Conservation (phyloP, 2,888 invertebrate species). For the Thymelicus lineola region DNA sequence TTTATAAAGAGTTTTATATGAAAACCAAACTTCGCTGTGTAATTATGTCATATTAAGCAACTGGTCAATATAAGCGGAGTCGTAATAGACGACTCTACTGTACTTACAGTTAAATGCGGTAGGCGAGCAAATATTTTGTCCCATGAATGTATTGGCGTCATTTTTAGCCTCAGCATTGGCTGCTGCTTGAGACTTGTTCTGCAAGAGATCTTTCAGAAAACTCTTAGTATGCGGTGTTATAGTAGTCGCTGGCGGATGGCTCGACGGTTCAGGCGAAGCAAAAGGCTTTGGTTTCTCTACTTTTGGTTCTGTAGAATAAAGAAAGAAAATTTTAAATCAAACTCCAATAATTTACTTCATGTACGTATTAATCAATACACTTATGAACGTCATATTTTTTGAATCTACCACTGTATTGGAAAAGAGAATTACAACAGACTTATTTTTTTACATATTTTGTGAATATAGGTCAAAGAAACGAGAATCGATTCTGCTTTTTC, state of each 20-base stretch:
- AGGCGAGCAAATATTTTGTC: conserved; percentile 75
- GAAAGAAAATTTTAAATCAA: not conserved
- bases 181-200: conserved; percentile 56
- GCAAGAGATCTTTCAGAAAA: conserved; percentile 64
- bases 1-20: no score
- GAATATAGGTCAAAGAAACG: no score
- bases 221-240: conserved; percentile 55
- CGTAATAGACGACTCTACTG: no score
- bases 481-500: no score
- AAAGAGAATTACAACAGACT: no score
- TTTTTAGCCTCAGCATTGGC: conserved; percentile 50
- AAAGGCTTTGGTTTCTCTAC: conserved; percentile 48
- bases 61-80: no score
- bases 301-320: conserved; percentile 54
- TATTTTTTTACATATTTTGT: no score
- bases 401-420: no score
- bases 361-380: no score
- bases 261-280: conserved; percentile 29
- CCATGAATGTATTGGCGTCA: conserved; percentile 68
- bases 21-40: no score
- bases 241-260: conserved; percentile 40
- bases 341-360: not conserved
- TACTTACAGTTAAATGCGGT: conserved; percentile 64
- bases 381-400: no score
- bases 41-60: no score